Base-by-base conservation (phyloP, 2,797 vertebrate genomes). In the Eulemur coronatus region DNA sequence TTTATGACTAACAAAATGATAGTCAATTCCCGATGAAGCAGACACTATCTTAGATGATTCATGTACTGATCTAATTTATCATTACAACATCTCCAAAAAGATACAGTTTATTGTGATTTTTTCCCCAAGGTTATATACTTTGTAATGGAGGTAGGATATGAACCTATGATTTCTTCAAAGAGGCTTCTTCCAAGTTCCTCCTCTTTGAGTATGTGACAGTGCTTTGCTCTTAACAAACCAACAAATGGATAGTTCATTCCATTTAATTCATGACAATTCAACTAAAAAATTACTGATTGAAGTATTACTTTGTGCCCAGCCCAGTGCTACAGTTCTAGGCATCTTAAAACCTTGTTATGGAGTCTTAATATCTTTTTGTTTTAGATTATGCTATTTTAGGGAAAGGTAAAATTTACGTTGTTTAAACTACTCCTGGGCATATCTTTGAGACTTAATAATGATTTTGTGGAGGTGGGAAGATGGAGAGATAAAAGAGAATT, bases 401-500 rank as follows among this genome's bases (percentile, higher is more conserved):
- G 76, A 59, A 72, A 67, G 30, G 50, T 84, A 63, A 79, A 38
- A 28, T 95, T 93, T 88, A n/a, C 15, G 15, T 85, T 85, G 28
- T 67, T 95, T 43, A 52, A 46, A 84, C 22, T 46, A 57, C 24
- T 91, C 13, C 18, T 22, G 57, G 28, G 28, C 20, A 48, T 52
- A 67, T 89, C 22, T 84, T 6, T 30, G 72, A 88, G 52, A 38
- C 12, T 94, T 69, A 89, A 75, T 95, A 92, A 89, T 90, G 95
- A 84, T 87, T 94, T 84, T 85, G 75, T 76, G 75, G 67, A 81
- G 89, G 69, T 81, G 33, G 65, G 69, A 94, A 92, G 59, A 81
- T 88, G 24, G 81, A 91, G 87, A 86, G 79, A 97, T 91, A 72
- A 91, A 79, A 59, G 57, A 38, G 3, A 85, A 20, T 65, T 79